Base-by-base conservation (phyloP, 2,797 vertebrate species). In the Oreortyx pictus region DNA sequence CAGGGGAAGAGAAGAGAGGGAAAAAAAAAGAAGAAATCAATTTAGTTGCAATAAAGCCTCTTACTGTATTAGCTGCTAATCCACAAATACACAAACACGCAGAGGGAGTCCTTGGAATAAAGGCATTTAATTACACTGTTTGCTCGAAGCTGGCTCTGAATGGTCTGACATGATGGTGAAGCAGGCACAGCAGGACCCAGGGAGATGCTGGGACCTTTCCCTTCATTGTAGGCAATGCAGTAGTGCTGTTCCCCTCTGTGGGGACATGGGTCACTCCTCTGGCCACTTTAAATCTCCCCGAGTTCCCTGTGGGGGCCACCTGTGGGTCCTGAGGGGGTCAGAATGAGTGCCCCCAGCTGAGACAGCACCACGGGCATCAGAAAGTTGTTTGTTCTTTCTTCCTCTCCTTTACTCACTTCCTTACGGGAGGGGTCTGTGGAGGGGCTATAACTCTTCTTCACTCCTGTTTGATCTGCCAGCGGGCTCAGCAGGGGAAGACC, bases 401-500 rank as follows among this genome's bases (percentile, higher is more conserved):
- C 17, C 35, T 70, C 61, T 84, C 78, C 67, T 78, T 66, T 78
- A 86, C 68, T 23, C 5, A 49, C 67, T 37, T 41, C 35, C 62
- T 87, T 13, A 41, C 2, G 59, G 73, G 85, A 81, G 80, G 82
- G 56, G 35, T 24, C 29, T 0, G 8, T 0, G 5, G 11, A 5
- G 4, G 20, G 17, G 19, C 47, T 81, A 81, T 96, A 88, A 95
- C 54, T 91, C 93, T 91, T 95, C 50, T 88, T 74, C 94, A 56
- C 62, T 88, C 88, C 61, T 82, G 92, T 96, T 95, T 96, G 91
- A 95, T 96, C 95, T 94, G 95, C 94, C 94, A 95, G 68, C 2
- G 8, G 61, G 64, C 93, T 94, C 94, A 93, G 95, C 64, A 0
- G 94, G 95, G 95, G 90, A 91, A 94, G 77, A 89, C 94, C 90